phyloP scores from a whole-genome alignment of 2,888 invertebrate genomes.

The Venusia cambrica region DNA sequence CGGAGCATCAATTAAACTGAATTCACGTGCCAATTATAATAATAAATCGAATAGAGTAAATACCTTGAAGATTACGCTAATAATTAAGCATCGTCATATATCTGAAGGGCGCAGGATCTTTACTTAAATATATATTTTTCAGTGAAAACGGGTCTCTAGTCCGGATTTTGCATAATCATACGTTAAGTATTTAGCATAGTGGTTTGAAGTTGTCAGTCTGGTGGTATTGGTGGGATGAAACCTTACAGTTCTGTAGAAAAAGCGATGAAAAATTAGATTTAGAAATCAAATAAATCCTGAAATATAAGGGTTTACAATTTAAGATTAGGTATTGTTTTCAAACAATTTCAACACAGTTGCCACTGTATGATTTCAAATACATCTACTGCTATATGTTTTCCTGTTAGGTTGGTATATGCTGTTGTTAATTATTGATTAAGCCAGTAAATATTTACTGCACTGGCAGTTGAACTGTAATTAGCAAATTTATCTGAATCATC shows the following conservation, averaged over 20 bases:
- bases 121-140: too few species aligned
- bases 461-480: too few species aligned
- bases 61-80: conserved; percentile 26
- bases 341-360: too few species aligned
- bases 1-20: conserved; percentile 8
- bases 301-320: too few species aligned
- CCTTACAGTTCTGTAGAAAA: conserved; percentile 58
- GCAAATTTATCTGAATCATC: too few species aligned
- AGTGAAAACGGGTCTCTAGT: conserved; percentile 14
- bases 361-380: too few species aligned
- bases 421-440: too few species aligned
- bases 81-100: conserved; percentile 15
- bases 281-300: conserved; percentile 43
- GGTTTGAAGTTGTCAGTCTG: conserved; percentile 28
- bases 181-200: conserved; percentile 17
- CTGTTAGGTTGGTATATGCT: too few species aligned
- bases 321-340: too few species aligned
- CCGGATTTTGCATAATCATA: conserved; percentile 9
- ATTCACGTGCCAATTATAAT: conserved; percentile 12
- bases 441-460: too few species aligned
- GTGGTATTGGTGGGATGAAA: conserved; percentile 34
- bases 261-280: conserved; percentile 47
- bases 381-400: too few species aligned
- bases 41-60: conserved; percentile 4
- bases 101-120: conserved; percentile 19